Evolutionary conservation across 2,888 invertebrate genomes (phyloP).

Genomic region (Camponotus fellah): DNA sequence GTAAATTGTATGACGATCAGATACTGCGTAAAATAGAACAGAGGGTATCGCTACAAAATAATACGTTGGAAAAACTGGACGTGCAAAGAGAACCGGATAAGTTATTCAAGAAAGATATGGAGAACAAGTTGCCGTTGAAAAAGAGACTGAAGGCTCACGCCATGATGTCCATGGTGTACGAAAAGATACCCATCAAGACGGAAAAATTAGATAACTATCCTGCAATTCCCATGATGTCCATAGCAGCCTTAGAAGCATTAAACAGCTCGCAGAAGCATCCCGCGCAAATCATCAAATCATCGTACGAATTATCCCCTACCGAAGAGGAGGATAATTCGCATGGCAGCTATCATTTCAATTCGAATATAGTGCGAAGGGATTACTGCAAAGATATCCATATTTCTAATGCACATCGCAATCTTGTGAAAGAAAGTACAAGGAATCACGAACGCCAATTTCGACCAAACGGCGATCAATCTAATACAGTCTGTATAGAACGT

Average conservation of each 20-base stretch:
- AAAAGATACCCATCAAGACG: constrained; percentile 71
- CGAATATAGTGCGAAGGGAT: constrained; percentile 74
- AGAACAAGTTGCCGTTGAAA: constrained; percentile 82
- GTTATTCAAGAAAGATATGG: constrained; percentile 72
- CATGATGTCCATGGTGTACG: constrained; percentile 75
- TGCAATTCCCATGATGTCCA: constrained; percentile 81
- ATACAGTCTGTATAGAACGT: constrained; percentile 64
- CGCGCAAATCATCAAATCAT: constrained; percentile 58
- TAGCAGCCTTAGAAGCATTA: constrained; percentile 77
- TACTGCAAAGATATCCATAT: constrained; percentile 72
- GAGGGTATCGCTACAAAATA: constrained; percentile 65
- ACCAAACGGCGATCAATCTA: constrained; percentile 59
- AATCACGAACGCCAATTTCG: constrained; percentile 67
- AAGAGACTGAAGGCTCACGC: constrained; percentile 80
- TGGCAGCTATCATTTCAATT: constrained; percentile 57
- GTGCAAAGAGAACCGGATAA: constrained; percentile 71
- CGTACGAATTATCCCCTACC: constrained; percentile 56
- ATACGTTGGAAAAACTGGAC: constrained; percentile 68
- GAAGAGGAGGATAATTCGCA: constrained; percentile 54
- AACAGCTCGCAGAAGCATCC: constrained; percentile 61
- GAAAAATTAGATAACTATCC: constrained; percentile 74
- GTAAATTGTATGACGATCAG: constrained; percentile 76
- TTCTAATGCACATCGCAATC: constrained; percentile 64
- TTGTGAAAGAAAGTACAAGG: constrained; percentile 63
- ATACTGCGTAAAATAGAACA: constrained; percentile 76